Evolutionary conservation across 2,113 vertebrate genomes (phyloP).

Genomic region (Anseranas semipalmata): DNA sequence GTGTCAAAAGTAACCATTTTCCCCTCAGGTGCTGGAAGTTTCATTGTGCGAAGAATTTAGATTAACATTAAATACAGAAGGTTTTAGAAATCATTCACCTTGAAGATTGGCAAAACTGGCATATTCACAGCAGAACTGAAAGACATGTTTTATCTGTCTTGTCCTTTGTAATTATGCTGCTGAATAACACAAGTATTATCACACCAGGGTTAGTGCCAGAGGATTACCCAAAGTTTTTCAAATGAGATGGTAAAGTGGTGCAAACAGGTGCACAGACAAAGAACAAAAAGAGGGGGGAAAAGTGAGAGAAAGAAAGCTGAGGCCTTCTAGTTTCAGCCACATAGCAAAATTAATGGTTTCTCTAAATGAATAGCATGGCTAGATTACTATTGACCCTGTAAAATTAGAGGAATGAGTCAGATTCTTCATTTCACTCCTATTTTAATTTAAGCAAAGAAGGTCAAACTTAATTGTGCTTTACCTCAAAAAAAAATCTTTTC

Average conservation of each 20-base stretch:
- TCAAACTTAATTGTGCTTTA: conserved; percentile 74
- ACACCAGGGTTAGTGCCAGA: conserved; percentile 90
- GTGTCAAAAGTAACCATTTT: conserved; percentile 29
- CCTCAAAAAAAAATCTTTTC: conserved; percentile 68
- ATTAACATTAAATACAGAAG: conserved; percentile 71
- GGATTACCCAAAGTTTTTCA: conserved; percentile 95
- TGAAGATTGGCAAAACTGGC: conserved; percentile 72
- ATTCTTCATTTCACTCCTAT: conserved; percentile 78
- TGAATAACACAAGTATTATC: conserved; percentile 94
- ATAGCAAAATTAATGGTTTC: conserved; percentile 86
- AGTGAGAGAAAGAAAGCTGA: conserved; percentile 89
- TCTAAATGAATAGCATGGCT: conserved; percentile 82
- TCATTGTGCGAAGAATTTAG: conserved; percentile 54
- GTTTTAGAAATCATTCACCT: conserved; percentile 76
- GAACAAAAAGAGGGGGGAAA: conserved; percentile 76
- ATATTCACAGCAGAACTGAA: conserved; percentile 75
- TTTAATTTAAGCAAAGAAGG: conserved; percentile 75
- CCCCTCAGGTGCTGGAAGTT: neutral
- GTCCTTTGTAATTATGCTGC: conserved; percentile 91
- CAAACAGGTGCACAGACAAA: conserved; percentile 97
- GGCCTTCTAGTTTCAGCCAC: conserved; percentile 81
- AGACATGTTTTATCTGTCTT: conserved; percentile 81
- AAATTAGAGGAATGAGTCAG: conserved; percentile 83
- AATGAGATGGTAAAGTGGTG: conserved; percentile 91
- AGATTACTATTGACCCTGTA: conserved; percentile 83